Percentiles rank a stretch among this genome's conserved stretches.
These are phyloP conservation scores for Halocynthia aurantium DNA, from an alignment of 23 tunicate species.

Conservation along the genomic window DNA sequence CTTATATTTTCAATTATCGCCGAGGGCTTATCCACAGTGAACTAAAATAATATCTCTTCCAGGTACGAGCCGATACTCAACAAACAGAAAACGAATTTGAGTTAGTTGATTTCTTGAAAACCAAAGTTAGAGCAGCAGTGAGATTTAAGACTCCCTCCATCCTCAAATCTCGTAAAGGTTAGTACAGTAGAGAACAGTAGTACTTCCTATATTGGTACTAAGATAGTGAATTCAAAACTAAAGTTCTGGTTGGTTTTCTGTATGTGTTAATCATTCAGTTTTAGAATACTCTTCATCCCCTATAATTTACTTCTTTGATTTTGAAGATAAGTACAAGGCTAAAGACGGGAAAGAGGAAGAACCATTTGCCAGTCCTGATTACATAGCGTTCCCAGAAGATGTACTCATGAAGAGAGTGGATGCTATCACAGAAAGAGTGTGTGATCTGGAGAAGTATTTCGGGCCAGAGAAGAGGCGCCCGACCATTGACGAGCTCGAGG, in stretches of 20 bases:
- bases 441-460: conserved; percentile 40
- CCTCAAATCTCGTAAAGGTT: background rate
- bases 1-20: too few species aligned
- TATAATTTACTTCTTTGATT: too few species aligned
- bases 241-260: too few species aligned
- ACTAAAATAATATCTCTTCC: background rate
- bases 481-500: conserved; percentile 41
- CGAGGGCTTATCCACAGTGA: too few species aligned
- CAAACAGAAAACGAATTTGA: conserved; percentile 58
- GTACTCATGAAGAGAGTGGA: conserved; percentile 36
- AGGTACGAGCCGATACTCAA: conserved; percentile 68
- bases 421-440: conserved; percentile 16
- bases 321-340: too few species aligned
- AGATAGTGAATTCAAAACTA: too few species aligned
- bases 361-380: conserved; percentile 28
- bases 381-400: conserved; percentile 47
- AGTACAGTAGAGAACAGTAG: too few species aligned
- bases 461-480: conserved; percentile 11
- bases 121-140: conserved; percentile 21
- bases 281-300: too few species aligned
- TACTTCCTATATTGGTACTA: too few species aligned
- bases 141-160: background rate
- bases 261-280: too few species aligned
- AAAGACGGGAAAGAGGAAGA: background rate
- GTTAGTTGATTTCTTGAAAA: conserved; percentile 58